Percentiles rank a stretch among this genome's conserved stretches.
These are phyloP conservation scores for Gorsachius magnificus DNA, from an alignment of 2,797 vertebrate genomes.

Conservation along the genomic window DNA sequence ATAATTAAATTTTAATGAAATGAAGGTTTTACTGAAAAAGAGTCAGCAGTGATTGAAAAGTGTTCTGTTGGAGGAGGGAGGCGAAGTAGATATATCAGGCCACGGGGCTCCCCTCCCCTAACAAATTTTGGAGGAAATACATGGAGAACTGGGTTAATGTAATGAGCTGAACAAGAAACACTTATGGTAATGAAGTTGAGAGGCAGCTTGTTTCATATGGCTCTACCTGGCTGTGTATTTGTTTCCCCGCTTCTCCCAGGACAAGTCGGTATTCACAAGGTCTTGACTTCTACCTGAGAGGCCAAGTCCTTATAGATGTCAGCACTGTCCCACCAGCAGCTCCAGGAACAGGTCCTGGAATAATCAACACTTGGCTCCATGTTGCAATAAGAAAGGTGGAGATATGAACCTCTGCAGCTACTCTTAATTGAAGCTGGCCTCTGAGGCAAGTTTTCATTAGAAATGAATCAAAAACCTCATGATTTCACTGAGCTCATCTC, in stretches of 20 bases:
- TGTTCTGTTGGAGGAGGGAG: constrained; percentile 24
- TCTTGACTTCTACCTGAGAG: not conserved
- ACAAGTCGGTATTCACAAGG: not conserved
- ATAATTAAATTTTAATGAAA: constrained; percentile 78
- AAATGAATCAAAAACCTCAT: not conserved
- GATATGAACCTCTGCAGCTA: not conserved
- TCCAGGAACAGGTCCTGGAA: not conserved
- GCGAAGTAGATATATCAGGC: not conserved
- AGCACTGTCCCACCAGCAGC: not conserved
- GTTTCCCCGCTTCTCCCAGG: not conserved
- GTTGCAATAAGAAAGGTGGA: not conserved
- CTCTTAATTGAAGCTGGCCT: not conserved
- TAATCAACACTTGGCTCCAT: not conserved
- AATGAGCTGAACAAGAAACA: constrained; percentile 21
- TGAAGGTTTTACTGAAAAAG: constrained; percentile 52
- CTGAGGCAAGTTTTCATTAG: not conserved
- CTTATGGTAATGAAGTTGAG: not conserved
- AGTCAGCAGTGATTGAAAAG: constrained; percentile 53
- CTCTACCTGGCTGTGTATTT: not conserved
- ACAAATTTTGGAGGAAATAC: not conserved
- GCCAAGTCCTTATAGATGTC: not conserved
- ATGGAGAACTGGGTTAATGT: not conserved
- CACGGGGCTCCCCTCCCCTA: not conserved
- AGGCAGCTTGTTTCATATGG: not conserved
- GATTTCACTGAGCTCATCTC: not conserved